Percentiles rank a stretch among this genome's conserved stretches.
phyloP scores from a whole-genome alignment of 2,888 invertebrate genomes.

The Antheraea yamamai region DNA sequence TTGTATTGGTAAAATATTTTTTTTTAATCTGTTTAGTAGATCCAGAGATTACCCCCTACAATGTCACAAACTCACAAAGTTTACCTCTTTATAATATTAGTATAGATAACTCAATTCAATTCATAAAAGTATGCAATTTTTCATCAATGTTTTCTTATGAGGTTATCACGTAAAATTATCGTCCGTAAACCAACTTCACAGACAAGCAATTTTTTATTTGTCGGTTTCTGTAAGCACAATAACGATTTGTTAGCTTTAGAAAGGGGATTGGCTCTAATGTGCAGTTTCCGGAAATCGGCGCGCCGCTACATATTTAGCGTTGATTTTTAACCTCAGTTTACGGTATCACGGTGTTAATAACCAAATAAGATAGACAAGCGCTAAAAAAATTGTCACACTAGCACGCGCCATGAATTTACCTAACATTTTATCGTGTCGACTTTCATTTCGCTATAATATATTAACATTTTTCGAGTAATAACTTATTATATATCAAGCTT shows the following conservation, averaged over 20 bases:
- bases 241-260: background rate
- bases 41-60: no score
- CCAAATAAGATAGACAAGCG: background rate
- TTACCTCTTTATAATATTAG: no score
- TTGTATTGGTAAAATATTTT: no score
- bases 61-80: no score
- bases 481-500: background rate
- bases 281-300: background rate
- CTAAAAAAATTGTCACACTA: background rate
- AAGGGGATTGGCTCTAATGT: background rate
- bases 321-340: background rate
- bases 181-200: no score
- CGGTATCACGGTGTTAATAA: background rate
- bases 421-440: background rate
- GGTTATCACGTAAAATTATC: no score
- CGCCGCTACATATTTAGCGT: background rate
- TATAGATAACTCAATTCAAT: no score
- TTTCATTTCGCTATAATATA: background rate
- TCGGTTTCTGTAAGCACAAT: background rate
- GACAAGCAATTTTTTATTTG: no score
- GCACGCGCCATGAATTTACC: background rate
- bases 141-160: no score
- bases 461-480: background rate
- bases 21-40: no score
- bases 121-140: no score